phyloP scores from a whole-genome alignment of 1,140 invertebrate species.

The Berghia stephanieae region DNA sequence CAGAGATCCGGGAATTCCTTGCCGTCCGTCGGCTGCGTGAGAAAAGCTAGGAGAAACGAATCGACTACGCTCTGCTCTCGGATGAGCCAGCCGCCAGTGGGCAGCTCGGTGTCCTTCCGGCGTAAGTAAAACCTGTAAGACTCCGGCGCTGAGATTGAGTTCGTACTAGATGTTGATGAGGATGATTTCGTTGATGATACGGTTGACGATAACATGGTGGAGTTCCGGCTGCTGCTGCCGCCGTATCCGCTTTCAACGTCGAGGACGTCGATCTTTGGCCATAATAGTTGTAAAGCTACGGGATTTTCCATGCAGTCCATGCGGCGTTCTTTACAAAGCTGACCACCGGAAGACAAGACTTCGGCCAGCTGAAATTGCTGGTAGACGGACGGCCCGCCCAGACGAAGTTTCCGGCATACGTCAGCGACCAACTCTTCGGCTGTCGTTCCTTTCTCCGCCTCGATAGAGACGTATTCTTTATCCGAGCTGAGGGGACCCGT shows the following conservation, averaged over 20 bases:
- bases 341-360: slow-evolving; percentile 78
- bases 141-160: background rate
- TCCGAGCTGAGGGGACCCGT: slow-evolving; percentile 87
- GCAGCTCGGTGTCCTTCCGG: slow-evolving; percentile 56
- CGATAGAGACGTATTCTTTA: slow-evolving; percentile 89
- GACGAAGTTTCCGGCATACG: slow-evolving; percentile 80
- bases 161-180: background rate
- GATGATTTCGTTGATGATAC: background rate
- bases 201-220: slow-evolving; percentile 46
- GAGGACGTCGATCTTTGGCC: slow-evolving; percentile 76
- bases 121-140: slow-evolving; percentile 63
- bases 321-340: slow-evolving; percentile 91
- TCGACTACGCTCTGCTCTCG: slow-evolving; percentile 77
- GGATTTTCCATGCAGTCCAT: slow-evolving; percentile 87
- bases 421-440: slow-evolving; percentile 85
- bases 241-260: slow-evolving; percentile 39
- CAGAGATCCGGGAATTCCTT: slow-evolving; percentile 94
- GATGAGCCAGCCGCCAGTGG: slow-evolving; percentile 77
- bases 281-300: slow-evolving; percentile 90
- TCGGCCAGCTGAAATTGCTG: slow-evolving; percentile 85
- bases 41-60: slow-evolving; percentile 87
- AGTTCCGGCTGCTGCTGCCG: slow-evolving; percentile 75
- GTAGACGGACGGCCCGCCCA: slow-evolving; percentile 75
- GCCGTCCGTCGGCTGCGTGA: slow-evolving; percentile 85
- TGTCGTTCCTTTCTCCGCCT: slow-evolving; percentile 90